phyloP scores from a whole-genome alignment of 2,113 vertebrate genomes.

The Ciconia maguari region DNA sequence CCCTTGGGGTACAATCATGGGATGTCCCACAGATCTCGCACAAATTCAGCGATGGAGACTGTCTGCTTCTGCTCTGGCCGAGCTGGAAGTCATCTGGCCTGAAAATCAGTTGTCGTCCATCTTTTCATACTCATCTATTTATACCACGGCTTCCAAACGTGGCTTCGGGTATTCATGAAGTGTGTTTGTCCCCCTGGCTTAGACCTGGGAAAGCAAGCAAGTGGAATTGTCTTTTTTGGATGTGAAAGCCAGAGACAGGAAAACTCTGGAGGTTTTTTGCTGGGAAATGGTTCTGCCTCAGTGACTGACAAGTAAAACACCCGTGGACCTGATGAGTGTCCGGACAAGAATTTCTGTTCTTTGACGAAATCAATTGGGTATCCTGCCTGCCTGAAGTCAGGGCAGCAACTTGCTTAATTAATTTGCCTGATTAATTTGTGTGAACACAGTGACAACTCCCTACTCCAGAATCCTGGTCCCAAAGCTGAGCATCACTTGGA shows the following conservation, averaged over 20 bases:
- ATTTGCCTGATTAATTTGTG: background rate
- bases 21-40: background rate
- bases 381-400: background rate
- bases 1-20: background rate
- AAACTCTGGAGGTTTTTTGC: background rate
- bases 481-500: background rate
- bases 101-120: background rate
- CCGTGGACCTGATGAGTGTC: accelerated
- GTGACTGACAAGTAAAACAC: background rate
- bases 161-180: background rate
- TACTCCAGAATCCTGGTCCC: background rate
- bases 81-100: background rate
- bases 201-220: background rate
- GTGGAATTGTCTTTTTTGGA: background rate
- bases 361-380: background rate
- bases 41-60: background rate
- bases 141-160: background rate
- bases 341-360: background rate
- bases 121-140: background rate
- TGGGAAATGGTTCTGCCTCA: background rate
- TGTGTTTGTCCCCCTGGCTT: background rate
- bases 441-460: background rate
- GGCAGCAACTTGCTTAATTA: background rate
- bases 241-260: background rate
- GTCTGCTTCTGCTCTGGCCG: background rate